Conservation (phyloP, 2,888 invertebrate genomes). For the Pollenia griseotomentosa region DNA sequence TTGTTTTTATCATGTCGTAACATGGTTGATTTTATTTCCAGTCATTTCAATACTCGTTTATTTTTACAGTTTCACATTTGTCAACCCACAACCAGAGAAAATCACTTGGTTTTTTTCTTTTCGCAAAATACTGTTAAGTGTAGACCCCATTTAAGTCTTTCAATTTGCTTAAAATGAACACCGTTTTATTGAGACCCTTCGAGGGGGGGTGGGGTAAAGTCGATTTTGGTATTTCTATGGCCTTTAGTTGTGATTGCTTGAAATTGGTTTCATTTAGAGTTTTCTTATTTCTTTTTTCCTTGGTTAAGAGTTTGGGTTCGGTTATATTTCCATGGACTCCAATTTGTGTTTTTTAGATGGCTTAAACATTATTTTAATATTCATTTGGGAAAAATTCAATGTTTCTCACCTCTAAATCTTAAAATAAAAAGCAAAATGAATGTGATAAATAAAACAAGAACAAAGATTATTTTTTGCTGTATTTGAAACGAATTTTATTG, state of each 20-base stretch:
- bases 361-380: slow-evolving; percentile 79
- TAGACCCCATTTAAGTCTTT: slow-evolving; percentile 41
- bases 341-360: slow-evolving; percentile 38
- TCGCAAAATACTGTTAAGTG: slow-evolving; percentile 14
- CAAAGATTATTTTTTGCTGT: slow-evolving; percentile 34
- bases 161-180: slow-evolving; percentile 55
- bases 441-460: slow-evolving; percentile 58
- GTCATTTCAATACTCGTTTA: slow-evolving; percentile 76
- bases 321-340: slow-evolving; percentile 25
- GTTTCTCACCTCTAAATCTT: slow-evolving; percentile 60
- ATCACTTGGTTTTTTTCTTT: slow-evolving; percentile 47
- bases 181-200: slow-evolving; percentile 8
- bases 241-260: slow-evolving; percentile 37
- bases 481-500: slow-evolving; percentile 39
- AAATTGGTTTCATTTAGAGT: slow-evolving; percentile 39
- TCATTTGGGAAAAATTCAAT: slow-evolving; percentile 81
- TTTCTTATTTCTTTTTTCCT: slow-evolving; percentile 8
- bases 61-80: slow-evolving; percentile 79
- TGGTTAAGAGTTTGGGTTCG: not conserved
- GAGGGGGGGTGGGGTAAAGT: not conserved
- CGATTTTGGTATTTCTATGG: slow-evolving; percentile 32
- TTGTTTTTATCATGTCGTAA: slow-evolving; percentile 77
- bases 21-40: slow-evolving; percentile 73
- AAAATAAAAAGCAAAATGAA: slow-evolving; percentile 34
- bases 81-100: slow-evolving; percentile 72